Evolutionary conservation across 2,888 invertebrate species (phyloP).

Genomic region (Papilio demoleus): DNA sequence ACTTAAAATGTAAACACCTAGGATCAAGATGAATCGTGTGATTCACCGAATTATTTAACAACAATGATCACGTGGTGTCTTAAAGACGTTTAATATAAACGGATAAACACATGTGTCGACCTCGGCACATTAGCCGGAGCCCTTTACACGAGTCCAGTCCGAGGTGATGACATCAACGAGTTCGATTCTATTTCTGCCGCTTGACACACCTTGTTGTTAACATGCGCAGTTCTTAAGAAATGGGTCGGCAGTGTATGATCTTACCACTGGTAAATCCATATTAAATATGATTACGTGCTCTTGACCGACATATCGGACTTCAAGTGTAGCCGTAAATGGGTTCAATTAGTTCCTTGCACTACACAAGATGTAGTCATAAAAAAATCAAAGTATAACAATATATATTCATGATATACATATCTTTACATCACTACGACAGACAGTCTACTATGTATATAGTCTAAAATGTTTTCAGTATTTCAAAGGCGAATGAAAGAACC

Average conservation of each 20-base stretch:
- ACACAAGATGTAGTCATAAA: too few species aligned
- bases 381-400: too few species aligned
- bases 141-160: slow-evolving; percentile 25
- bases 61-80: background rate
- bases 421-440: too few species aligned
- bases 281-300: slow-evolving; percentile 13
- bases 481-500: background rate
- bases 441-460: too few species aligned
- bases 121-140: slow-evolving; percentile 29
- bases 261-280: background rate
- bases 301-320: background rate
- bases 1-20: too few species aligned
- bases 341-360: too few species aligned
- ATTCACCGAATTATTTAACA: background rate
- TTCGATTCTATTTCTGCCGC: slow-evolving; percentile 30
- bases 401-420: too few species aligned
- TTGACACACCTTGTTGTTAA: slow-evolving; percentile 14
- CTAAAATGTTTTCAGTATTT: slow-evolving; percentile 5
- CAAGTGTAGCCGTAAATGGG: background rate
- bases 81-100: background rate
- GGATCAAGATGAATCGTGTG: too few species aligned
- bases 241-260: background rate
- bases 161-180: slow-evolving; percentile 36
- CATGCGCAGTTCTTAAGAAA: slow-evolving; percentile 30
- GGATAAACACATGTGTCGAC: slow-evolving; percentile 5